These are phyloP conservation scores for Lasioglossum pauxillum DNA, from an alignment of 2,888 invertebrate species.

Conservation along the genomic window DNA sequence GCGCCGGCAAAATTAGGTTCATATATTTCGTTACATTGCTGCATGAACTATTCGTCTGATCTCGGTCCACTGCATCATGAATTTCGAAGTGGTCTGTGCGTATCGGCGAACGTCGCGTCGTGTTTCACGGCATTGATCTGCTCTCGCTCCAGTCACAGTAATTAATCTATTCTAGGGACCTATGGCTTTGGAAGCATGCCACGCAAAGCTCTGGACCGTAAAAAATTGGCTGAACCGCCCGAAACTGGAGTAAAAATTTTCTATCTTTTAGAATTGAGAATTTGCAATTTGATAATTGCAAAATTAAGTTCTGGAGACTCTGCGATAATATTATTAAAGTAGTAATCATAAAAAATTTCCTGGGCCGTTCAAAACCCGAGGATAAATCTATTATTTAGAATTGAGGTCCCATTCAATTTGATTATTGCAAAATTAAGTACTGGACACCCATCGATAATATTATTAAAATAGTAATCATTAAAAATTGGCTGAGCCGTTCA, in stretches of 20 bases:
- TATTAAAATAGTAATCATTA: no score
- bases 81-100: background rate
- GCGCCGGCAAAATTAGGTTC: background rate
- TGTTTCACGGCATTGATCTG: background rate
- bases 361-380: no score
- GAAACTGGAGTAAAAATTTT: no score
- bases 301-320: no score
- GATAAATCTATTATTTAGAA: no score
- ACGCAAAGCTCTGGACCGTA: background rate
- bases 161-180: background rate
- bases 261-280: background rate
- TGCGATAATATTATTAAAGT: no score
- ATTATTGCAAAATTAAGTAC: no score
- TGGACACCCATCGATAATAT: no score
- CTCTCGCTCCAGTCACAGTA: background rate
- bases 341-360: no score
- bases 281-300: no score
- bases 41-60: background rate
- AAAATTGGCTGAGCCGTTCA: no score
- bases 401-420: no score
- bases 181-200: background rate
- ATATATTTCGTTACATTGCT: conserved; percentile 3
- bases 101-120: background rate
- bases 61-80: background rate
- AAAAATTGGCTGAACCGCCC: background rate